Evolutionary conservation across 2,113 vertebrate genomes (phyloP), one percentile per base, ranked within the genome.

Genomic region (Lipophrys pholis): DNA sequence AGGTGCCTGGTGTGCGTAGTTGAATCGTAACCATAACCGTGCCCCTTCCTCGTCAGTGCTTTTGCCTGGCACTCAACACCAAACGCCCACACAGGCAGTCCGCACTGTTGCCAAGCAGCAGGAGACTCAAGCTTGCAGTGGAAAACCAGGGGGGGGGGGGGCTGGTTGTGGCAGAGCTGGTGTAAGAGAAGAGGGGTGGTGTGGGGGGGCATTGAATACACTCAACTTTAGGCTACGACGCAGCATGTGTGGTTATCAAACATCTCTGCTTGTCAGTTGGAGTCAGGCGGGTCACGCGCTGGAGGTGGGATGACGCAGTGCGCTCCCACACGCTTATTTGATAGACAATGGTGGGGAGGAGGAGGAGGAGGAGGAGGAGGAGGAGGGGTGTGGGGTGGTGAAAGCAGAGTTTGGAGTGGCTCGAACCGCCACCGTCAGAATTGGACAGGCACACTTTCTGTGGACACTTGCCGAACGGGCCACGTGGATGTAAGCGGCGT

Each of bases 61-160:
- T 85, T 89, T 30, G 75, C 85, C 89, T 88, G 89, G 91, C 86
- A 83, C 87, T 87, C 78, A 54, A 76, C 56, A 51, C 74, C 84
- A 78, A 70, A 83, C 91, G 70, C 91, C 89, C 88, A 91, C 91
- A 71, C 87, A 88, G 86, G 83, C 90, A 90, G 88, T 74, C 71
- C 81, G 8, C 86, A 62, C 86, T 87, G 91, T 93, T 93, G 91
- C 91, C 91, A 93, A 91, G 91, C 91, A 93, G 91, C 90, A 83
- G 85, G 87, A 91, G 89, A 91, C 86, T 90, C 76, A 50, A 73
- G 82, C 80, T 86, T 57, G 30, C 75, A 48, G 54, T 78, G 69
- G 76, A 82, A 73, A 84, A 72, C 51, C 14, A 7, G 45, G 45
- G 11, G 45, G 45, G 45, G 45, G 45, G 45, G 14, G 2, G 3